Conservation (phyloP, 2,113 vertebrate genomes). For the Felis catus region DNA sequence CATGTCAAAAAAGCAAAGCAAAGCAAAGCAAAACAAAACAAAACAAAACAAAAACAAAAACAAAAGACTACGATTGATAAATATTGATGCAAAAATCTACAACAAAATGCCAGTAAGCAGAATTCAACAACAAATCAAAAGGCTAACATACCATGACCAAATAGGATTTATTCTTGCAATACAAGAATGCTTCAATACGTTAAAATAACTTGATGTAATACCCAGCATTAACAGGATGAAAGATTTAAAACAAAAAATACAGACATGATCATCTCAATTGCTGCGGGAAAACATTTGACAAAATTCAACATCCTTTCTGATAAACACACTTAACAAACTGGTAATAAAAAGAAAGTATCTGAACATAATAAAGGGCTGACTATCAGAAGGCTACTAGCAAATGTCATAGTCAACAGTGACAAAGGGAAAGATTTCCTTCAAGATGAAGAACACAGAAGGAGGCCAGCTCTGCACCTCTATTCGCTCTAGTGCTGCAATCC, state of each 20-base stretch:
- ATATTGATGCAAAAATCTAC: neutral
- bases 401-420: neutral
- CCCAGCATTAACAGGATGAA: neutral
- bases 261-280: neutral
- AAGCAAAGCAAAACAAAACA: neutral
- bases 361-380: neutral
- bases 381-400: neutral
- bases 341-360: neutral
- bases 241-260: neutral
- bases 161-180: neutral
- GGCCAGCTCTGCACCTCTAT: neutral
- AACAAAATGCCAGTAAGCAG: neutral
- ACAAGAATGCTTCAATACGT: neutral
- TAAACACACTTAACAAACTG: neutral
- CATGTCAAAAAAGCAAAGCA: neutral
- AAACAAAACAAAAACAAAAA: neutral
- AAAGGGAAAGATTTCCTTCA: neutral
- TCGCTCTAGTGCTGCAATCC: neutral
- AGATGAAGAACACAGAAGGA: neutral
- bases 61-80: neutral
- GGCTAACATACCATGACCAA: neutral
- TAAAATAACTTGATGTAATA: neutral
- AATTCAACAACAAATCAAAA: neutral
- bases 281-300: neutral
- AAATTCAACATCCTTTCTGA: neutral